phyloP scores from a whole-genome alignment of 2,113 vertebrate genomes.

The Oceanites oceanicus region DNA sequence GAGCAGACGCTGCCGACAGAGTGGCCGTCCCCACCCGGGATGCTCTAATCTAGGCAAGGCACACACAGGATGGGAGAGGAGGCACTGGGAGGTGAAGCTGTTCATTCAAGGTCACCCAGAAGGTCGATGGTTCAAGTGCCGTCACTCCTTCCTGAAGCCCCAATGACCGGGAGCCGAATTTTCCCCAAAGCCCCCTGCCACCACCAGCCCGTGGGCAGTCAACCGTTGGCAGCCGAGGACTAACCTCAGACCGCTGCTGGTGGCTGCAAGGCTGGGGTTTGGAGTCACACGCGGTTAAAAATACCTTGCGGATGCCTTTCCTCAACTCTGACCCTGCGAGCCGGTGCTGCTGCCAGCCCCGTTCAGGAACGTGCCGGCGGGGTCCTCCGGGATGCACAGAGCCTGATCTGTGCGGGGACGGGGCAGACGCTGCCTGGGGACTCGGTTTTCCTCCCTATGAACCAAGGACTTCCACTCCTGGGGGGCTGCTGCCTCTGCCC shows the following conservation, averaged over 20 bases:
- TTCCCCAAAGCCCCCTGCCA: not conserved
- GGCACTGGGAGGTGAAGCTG: not conserved
- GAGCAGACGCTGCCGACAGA: not conserved
- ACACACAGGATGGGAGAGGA: conserved; percentile 55
- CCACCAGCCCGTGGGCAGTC: not conserved
- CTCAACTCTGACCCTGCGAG: not conserved
- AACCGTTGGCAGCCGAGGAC: not conserved
- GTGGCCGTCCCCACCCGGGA: conserved; percentile 3
- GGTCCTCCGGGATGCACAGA: not conserved
- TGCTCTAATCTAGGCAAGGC: conserved; percentile 33
- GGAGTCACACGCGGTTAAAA: conserved; percentile 24
- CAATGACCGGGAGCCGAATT: not conserved
- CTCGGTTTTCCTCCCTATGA: not conserved
- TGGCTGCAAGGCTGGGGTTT: not conserved
- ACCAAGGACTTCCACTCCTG: not conserved
- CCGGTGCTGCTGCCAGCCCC: not conserved
- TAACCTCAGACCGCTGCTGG: not conserved
- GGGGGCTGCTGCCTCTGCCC: not conserved
- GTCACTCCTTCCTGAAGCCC: not conserved
- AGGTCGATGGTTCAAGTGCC: not conserved
- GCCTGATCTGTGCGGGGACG: not conserved
- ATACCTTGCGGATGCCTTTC: conserved; percentile 35
- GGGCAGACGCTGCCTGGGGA: not conserved
- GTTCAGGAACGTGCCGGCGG: rapidly evolving
- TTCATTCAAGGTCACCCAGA: not conserved